phyloP scores from a whole-genome alignment of 2,797 vertebrate genomes.

The Coracias cyanogaster region DNA sequence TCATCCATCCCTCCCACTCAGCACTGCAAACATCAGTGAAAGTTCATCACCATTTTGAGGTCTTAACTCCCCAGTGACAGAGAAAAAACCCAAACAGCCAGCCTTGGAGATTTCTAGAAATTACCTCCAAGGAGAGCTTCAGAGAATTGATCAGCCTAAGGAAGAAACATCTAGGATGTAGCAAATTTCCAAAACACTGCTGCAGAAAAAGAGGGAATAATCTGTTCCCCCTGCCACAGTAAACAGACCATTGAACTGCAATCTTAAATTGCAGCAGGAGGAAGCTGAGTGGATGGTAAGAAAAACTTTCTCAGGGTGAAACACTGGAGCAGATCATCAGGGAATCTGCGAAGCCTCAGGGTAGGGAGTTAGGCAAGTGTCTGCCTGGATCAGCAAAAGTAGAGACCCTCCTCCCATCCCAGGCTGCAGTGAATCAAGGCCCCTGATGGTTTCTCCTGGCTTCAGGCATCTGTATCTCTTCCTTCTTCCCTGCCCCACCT shows the following conservation, averaged over 20 bases:
- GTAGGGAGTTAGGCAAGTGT: not conserved
- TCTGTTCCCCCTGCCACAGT: not conserved
- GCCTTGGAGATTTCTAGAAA: not conserved
- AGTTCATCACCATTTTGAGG: not conserved
- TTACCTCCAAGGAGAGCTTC: not conserved
- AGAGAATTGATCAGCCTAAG: not conserved
- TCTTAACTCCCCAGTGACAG: not conserved
- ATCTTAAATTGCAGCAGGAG: not conserved
- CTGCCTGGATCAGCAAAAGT: not conserved
- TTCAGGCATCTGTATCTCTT: not conserved
- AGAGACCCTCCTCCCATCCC: not conserved
- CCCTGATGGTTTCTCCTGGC: not conserved
- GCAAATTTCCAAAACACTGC: not conserved
- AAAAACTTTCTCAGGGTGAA: not conserved
- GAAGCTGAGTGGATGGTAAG: not conserved
- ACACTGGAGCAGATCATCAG: rapidly evolving
- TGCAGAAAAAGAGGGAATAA: not conserved
- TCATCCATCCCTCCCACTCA: not conserved
- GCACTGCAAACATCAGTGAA: not conserved
- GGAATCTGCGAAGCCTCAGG: not conserved
- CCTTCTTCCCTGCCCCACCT: not conserved
- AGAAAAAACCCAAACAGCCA: not conserved
- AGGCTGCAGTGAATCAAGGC: not conserved
- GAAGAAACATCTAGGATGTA: not conserved
- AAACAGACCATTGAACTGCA: not conserved